phyloP scores from a whole-genome alignment of 2,888 invertebrate species.

The Synergus gifuensis region DNA sequence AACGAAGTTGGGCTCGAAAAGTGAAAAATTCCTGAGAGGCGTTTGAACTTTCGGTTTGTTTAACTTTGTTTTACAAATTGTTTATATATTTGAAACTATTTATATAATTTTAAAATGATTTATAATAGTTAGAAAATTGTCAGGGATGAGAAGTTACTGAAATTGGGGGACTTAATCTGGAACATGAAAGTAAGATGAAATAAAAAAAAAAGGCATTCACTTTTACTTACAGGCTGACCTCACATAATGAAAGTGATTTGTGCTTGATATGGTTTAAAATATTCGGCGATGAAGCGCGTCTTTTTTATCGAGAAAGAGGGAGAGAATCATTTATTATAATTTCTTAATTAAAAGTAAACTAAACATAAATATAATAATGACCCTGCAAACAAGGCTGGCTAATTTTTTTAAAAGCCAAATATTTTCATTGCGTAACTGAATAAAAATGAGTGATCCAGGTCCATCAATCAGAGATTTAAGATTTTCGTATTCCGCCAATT shows the following conservation, averaged over 20 bases:
- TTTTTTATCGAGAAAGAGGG: background rate
- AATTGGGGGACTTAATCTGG: background rate
- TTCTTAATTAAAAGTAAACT: too few species aligned
- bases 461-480: slow-evolving; percentile 6
- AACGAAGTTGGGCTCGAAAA: background rate
- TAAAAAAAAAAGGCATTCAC: slow-evolving; percentile 68
- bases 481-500: slow-evolving; percentile 3
- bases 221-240: slow-evolving; percentile 71
- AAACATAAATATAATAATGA: background rate
- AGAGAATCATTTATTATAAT: too few species aligned
- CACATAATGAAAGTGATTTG: slow-evolving; percentile 68
- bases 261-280: slow-evolving; percentile 43
- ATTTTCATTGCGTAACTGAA: background rate
- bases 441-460: background rate
- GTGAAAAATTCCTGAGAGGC: slow-evolving; percentile 30
- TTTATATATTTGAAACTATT: too few species aligned
- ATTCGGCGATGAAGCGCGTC: slow-evolving; percentile 45
- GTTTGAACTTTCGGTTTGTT: background rate
- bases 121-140: too few species aligned
- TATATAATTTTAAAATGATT: too few species aligned
- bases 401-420: background rate
- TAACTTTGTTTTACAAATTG: too few species aligned
- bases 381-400: background rate
- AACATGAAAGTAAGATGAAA: slow-evolving; percentile 67
- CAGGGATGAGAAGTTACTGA: too few species aligned